Conservation (phyloP, 2,797 vertebrate species). For the Dicrostonyx torquatus region DNA sequence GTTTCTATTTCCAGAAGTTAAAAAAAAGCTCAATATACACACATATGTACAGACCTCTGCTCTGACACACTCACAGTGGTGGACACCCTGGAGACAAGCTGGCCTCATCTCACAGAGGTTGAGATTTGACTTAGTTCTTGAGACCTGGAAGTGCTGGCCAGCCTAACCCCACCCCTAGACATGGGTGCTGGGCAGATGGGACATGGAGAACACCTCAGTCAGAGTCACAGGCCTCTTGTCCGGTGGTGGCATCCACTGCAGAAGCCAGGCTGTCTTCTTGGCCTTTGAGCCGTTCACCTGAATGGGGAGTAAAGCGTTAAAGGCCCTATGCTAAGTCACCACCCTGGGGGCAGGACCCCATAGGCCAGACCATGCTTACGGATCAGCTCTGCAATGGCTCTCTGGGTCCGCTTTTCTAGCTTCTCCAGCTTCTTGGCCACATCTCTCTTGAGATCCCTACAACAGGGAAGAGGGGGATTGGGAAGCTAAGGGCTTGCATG, state of each 20-base stretch:
- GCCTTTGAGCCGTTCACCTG: slow-evolving; percentile 95
- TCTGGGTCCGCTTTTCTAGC: slow-evolving; percentile 96
- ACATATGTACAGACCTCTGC: background rate
- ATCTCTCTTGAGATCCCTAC: slow-evolving; percentile 96
- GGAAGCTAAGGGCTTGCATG: background rate
- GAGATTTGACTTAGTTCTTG: background rate
- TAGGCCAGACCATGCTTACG: slow-evolving; percentile 83
- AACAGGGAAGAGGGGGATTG: background rate
- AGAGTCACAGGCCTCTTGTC: slow-evolving; percentile 90
- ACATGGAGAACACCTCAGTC: slow-evolving; percentile 86
- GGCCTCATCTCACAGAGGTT: background rate
- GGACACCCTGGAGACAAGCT: background rate
- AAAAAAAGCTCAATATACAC: background rate
- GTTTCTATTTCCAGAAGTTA: slow-evolving; percentile 41
- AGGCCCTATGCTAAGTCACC: too few species aligned
- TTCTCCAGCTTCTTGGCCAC: slow-evolving; percentile 99
- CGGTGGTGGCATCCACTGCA: slow-evolving; percentile 86
- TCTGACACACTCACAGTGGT: background rate
- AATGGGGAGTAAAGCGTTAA: background rate
- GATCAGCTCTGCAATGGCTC: slow-evolving; percentile 96
- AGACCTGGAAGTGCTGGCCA: background rate
- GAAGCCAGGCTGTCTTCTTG: slow-evolving; percentile 92
- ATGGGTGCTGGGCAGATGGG: background rate
- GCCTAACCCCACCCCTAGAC: background rate
- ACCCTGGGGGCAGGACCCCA: background rate